Evolutionary conservation across 2,113 vertebrate genomes (phyloP).

Genomic region (Camarhynchus parvulus): DNA sequence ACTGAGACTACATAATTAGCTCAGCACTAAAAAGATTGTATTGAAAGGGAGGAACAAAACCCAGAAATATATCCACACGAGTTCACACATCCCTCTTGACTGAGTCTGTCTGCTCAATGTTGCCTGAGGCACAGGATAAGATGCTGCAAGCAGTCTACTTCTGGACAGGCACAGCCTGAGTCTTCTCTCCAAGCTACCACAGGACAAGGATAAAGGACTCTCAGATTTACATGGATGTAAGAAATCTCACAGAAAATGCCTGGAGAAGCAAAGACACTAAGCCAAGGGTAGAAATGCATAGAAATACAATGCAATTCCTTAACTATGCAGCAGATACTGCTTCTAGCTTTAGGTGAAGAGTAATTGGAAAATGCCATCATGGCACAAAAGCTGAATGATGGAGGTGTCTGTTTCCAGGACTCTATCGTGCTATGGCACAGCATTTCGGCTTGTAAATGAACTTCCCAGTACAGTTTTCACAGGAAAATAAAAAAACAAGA

Average conservation of each 20-base stretch:
- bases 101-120: slow-evolving; percentile 36
- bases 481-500: not conserved
- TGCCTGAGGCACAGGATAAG: slow-evolving; percentile 47
- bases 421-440: not conserved
- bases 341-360: not conserved
- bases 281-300: not conserved
- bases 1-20: slow-evolving; percentile 81
- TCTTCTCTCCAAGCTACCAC: not conserved
- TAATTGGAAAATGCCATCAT: not conserved
- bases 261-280: not conserved
- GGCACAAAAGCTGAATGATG: not conserved
- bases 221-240: not conserved
- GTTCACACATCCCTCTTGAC: slow-evolving; percentile 57
- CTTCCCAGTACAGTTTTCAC: not conserved
- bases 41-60: slow-evolving; percentile 69
- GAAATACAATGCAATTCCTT: not conserved
- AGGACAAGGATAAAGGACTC: not conserved
- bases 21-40: slow-evolving; percentile 74
- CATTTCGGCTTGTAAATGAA: not conserved
- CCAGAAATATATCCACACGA: slow-evolving; percentile 70
- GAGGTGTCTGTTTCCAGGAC: not conserved
- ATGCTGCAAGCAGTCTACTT: slow-evolving; percentile 29
- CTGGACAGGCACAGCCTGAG: slow-evolving; percentile 17
- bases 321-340: not conserved
- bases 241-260: not conserved